Conservation (phyloP, 1,140 invertebrate species). For the Caenorhabditis inopinata region DNA sequence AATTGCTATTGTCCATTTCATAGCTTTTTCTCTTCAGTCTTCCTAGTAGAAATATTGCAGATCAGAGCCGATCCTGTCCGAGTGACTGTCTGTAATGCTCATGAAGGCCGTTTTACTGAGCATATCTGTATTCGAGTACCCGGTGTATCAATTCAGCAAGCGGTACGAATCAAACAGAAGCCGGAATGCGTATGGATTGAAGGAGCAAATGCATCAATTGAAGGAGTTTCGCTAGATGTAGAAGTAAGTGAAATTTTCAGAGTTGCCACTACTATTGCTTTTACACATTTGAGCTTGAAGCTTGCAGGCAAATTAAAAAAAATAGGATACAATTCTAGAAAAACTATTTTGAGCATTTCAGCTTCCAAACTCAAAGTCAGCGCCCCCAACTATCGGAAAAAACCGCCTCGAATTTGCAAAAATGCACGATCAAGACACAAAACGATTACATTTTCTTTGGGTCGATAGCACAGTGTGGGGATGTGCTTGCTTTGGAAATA, state of each 20-base stretch:
- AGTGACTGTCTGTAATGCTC: conserved; percentile 56
- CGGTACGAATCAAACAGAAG: neutral
- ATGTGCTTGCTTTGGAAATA: conserved; percentile 92
- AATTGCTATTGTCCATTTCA: too few species aligned
- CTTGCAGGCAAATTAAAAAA: too few species aligned
- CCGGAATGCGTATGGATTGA: conserved; percentile 20
- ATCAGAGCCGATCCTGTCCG: conserved; percentile 73
- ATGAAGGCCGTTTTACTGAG: conserved; percentile 51
- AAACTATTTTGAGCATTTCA: too few species aligned
- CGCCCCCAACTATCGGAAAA: neutral
- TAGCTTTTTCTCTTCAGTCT: neutral
- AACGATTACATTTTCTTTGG: conserved; percentile 92
- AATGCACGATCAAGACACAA: conserved; percentile 82
- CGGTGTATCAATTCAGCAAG: neutral
- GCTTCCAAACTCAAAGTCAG: conserved; percentile 62
- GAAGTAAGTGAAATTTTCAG: neutral
- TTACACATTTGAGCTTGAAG: neutral
- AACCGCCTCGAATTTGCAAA: conserved; percentile 74
- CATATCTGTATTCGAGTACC: conserved; percentile 40
- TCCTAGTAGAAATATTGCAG: conserved; percentile 70
- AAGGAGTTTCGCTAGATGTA: conserved; percentile 13
- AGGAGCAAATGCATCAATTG: conserved; percentile 9
- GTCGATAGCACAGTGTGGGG: conserved; percentile 70
- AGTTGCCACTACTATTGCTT: too few species aligned
- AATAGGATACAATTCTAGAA: too few species aligned